These are phyloP conservation scores for Rallus crepitans DNA, from an alignment of 2,797 vertebrate genomes.

Conservation along the genomic window DNA sequence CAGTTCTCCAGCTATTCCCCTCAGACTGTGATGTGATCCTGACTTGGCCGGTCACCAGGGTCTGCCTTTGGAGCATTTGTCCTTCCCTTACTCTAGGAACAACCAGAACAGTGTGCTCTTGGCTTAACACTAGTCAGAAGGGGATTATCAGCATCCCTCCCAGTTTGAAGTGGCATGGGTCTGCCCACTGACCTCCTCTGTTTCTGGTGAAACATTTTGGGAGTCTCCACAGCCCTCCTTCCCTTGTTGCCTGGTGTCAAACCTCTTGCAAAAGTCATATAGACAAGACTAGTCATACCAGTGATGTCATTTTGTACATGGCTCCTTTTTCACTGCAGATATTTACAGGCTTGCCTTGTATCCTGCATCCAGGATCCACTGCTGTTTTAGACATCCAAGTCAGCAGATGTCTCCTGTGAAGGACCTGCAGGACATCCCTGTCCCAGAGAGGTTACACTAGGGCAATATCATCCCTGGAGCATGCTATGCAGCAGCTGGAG, in stretches of 20 bases:
- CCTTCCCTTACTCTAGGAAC: background rate
- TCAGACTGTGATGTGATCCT: background rate
- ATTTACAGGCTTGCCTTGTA: background rate
- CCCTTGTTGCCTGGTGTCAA: background rate
- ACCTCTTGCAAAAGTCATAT: background rate
- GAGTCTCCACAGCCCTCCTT: background rate
- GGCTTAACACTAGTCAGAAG: background rate
- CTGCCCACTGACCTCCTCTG: background rate
- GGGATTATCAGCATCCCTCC: background rate
- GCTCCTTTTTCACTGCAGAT: constrained; percentile 3
- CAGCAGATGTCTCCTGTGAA: background rate
- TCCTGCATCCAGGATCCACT: background rate
- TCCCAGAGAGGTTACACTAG: background rate
- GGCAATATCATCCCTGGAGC: background rate
- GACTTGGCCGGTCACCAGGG: background rate
- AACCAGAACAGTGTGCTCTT: background rate
- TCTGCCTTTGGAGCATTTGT: background rate
- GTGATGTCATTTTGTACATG: background rate
- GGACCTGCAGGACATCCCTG: background rate
- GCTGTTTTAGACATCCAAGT: background rate
- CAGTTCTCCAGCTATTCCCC: background rate
- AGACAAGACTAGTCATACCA: background rate
- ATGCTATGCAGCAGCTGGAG: background rate
- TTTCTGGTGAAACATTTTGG: background rate
- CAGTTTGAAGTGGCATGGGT: background rate